Percentiles rank a stretch among this genome's conserved stretches.
phyloP scores from a whole-genome alignment of 2,113 vertebrate species.

The Entosphenus tridentatus region DNA sequence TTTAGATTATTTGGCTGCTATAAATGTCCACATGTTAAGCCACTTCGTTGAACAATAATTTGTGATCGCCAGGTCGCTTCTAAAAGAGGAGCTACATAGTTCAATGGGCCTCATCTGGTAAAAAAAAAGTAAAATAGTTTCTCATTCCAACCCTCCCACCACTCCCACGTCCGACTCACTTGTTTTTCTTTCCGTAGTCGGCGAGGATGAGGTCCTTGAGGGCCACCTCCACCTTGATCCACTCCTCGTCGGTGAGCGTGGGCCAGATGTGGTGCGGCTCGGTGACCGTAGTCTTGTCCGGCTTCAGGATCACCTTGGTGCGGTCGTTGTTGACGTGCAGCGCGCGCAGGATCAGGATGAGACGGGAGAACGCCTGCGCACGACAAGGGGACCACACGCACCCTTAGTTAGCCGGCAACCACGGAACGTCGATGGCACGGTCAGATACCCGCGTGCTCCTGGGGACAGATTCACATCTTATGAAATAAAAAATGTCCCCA shows the following conservation, averaged over 20 bases:
- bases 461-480: too few relatives aligned
- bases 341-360: conserved; percentile 83
- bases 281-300: conserved; percentile 89
- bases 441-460: too few relatives aligned
- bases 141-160: too few relatives aligned
- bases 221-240: conserved; percentile 98
- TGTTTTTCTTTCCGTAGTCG: conserved; percentile 98
- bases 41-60: too few relatives aligned
- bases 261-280: conserved; percentile 99
- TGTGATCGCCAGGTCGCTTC: too few relatives aligned
- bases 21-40: too few relatives aligned
- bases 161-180: conserved; percentile 30
- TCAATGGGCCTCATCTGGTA: too few relatives aligned
- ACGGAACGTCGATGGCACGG: too few relatives aligned
- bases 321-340: conserved; percentile 91
- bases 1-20: too few relatives aligned
- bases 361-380: conserved; percentile 78
- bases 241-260: conserved; percentile 87
- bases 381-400: not conserved
- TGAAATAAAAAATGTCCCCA: too few relatives aligned
- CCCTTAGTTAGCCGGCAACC: not conserved
- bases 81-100: too few relatives aligned
- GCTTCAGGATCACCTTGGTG: conserved; percentile 92
- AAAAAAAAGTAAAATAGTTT: too few relatives aligned
- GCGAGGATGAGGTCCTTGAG: conserved; percentile 93